These are phyloP conservation scores for Pogonognathellus flavescens DNA, from an alignment of 1,140 invertebrate species.

Conservation along the genomic window DNA sequence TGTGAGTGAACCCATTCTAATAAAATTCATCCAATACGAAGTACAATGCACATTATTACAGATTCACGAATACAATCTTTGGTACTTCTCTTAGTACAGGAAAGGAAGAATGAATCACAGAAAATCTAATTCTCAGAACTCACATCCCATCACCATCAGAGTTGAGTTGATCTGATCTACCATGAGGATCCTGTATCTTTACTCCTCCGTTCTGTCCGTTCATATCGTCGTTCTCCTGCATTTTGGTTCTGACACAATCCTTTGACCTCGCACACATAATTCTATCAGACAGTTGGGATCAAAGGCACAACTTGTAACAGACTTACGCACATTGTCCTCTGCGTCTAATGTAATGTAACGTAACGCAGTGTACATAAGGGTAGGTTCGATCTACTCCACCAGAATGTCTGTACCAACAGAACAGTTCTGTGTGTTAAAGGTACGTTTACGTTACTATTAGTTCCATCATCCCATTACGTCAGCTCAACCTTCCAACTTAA, in stretches of 20 bases:
- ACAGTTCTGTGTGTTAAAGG: background rate
- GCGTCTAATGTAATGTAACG: background rate
- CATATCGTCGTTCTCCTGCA: background rate
- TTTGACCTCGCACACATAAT: constrained; percentile 60
- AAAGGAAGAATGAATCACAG: constrained; percentile 25
- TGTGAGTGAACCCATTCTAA: too few relatives aligned
- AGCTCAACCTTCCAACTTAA: background rate
- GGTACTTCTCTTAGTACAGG: background rate
- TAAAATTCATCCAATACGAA: too few relatives aligned
- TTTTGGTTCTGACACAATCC: constrained; percentile 54
- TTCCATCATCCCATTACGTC: background rate
- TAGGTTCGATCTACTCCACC: background rate
- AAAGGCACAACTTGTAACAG: constrained; percentile 51
- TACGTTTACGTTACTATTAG: too few relatives aligned
- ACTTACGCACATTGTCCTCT: constrained; percentile 46
- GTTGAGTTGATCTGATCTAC: background rate
- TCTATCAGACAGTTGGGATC: constrained; percentile 60
- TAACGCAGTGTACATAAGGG: constrained; percentile 46
- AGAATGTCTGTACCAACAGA: background rate
- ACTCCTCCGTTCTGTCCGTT: background rate
- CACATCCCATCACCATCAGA: constrained; percentile 41
- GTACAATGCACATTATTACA: background rate
- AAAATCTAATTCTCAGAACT: constrained; percentile 59
- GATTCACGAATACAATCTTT: background rate
- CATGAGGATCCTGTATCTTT: background rate